Base-by-base conservation (phyloP, 2,888 invertebrate genomes). In the Synergus laeviventris region DNA sequence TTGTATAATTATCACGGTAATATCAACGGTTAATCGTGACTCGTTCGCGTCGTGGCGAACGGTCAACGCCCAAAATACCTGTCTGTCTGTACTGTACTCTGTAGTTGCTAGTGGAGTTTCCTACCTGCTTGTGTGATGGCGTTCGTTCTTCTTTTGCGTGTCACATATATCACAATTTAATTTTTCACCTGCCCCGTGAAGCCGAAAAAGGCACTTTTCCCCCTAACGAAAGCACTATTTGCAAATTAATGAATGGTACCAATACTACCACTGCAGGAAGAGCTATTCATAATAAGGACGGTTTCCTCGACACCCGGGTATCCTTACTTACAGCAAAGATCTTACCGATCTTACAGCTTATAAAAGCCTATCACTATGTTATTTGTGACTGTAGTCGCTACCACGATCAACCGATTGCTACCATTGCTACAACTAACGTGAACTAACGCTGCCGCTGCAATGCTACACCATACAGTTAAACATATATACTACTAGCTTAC, bases 61-160 rank as follows among this genome's bases (percentile, higher is more conserved):
- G 66, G 66, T 66, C 66, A 66, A 66, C 66, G 66, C 66, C 66
- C 66, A 66, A 66, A 66, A 66, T 66, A 66, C 45, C 45, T 66
- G 66, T 66, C 24, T 66, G 66, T 16, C n/a, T n/a, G n/a, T n/a
- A n/a, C n/a, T n/a, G n/a, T n/a, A n/a, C n/a, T n/a, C n/a, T n/a
- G n/a, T n/a, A n/a, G n/a, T n/a, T n/a, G n/a, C n/a, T n/a, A 66
- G 16, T 24, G 24, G 54, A 54, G 54, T 18, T 24, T 45, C 66
- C 66, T 66, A 66, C 66, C 66, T 66, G 66, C 66, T 66, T 45
- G 45, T 42, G 24, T 45, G 66, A 66, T 66, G 66, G 66, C 66
- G 66, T 45, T 66, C 45, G 42, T 66, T 66, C 66, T 31, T 38
- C 38, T 45, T 64, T 62, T 64, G 21, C n/a, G 42, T 45, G 45